Evolutionary conservation across 1,140 invertebrate species (phyloP), one percentile per base, ranked within the genome.

Genomic region (Calephelis nemesis): DNA sequence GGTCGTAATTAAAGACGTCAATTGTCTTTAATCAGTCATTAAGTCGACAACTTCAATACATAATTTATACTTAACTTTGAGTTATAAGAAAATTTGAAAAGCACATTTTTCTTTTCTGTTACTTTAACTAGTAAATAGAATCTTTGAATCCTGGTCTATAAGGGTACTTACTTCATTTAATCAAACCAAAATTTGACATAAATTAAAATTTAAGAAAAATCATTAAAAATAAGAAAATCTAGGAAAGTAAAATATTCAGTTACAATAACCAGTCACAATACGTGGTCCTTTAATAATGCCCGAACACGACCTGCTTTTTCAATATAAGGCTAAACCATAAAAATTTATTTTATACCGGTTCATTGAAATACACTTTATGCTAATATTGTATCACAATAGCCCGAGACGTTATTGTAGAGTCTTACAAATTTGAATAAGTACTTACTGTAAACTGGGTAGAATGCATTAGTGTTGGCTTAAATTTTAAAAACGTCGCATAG

Each of bases 401-500:
- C 63, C 68, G 79, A 80, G 66, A 72, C 79, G 67, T 81, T 79
- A 84, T 85, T 85, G 85, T 87, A 70, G 63, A 76, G 70, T 78
- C 79, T 84, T 82, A 87, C 84, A 88, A 85, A 88, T 90, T 89
- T 90, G 83, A 88, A 91, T 91, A 91, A 88, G 82, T 86, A 89
- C 88, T 84, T 87, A 87, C 87, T 84, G 83, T 86, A 87, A 88
- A 86, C 87, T 83, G 82, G 78, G 81, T 72, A 78, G 79, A 87
- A 88, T 83, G 77, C 88, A 90, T 91, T 90, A 91, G 79, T 74
- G 85, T 87, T 85, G 88, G 79, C 78, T 91, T 91, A 90, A 91
- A 91, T 90, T 91, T 91, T 82, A 88, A 91, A 91, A 91, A 91
- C 79, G 88, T 90, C 88, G 84, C 87, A 87, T 91, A 87, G 75